A percentile compares a stretch with the other conserved stretches of the same genome.
Conservation (phyloP, 2,888 invertebrate species). For the Sinhomidia bicolor region DNA sequence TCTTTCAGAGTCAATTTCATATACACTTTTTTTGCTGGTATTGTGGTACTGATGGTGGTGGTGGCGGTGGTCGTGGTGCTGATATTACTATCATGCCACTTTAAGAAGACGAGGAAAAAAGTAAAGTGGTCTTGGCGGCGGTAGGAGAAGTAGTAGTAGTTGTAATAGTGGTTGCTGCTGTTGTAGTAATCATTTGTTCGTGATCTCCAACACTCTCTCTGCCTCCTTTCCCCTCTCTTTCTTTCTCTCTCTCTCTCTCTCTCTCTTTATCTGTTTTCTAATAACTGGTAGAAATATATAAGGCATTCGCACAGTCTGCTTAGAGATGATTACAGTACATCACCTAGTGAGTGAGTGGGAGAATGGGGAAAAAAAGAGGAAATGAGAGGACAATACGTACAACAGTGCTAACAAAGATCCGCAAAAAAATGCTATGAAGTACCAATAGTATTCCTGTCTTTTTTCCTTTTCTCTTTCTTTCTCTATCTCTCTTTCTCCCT, state of each 20-base stretch:
- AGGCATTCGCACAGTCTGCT: background rate
- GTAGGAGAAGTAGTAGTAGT: background rate
- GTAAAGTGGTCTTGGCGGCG: slow-evolving; percentile 27
- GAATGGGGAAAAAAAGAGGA: background rate
- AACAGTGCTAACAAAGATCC: slow-evolving; percentile 27
- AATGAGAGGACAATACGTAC: background rate
- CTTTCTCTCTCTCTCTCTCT: background rate
- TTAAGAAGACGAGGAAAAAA: slow-evolving; percentile 19
- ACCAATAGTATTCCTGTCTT: slow-evolving; percentile 49
- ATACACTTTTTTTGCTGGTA: background rate
- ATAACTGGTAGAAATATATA: background rate
- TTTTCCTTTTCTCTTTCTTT: background rate
- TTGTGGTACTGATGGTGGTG: no score
- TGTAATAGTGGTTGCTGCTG: background rate
- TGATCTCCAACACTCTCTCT: no score
- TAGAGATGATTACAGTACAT: slow-evolving; percentile 10
- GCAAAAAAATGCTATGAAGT: slow-evolving; percentile 45
- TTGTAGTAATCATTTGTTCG: slow-evolving; percentile 55
- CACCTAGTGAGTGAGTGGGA: background rate
- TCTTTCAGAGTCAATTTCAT: background rate
- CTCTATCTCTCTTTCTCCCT: no score
- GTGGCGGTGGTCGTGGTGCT: no score
- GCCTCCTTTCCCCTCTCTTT: no score
- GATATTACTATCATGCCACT: slow-evolving; percentile 6
- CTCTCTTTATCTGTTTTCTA: background rate